phyloP scores from a whole-genome alignment of 2,797 vertebrate species.

The Morelia viridis region DNA sequence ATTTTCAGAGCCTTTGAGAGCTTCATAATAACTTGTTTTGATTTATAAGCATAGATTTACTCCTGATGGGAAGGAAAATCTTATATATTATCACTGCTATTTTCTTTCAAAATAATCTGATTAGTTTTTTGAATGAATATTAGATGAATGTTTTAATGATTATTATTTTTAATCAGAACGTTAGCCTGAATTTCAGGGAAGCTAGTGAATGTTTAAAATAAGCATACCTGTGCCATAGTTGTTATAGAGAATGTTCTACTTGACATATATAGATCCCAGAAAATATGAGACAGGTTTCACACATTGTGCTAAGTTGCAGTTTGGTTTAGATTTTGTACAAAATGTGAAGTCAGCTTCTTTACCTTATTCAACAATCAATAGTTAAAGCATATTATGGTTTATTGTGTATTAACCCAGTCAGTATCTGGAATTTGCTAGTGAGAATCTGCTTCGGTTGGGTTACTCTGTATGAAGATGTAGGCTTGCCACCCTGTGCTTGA shows the following conservation, averaged over 20 bases:
- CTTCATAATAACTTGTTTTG: slow-evolving; percentile 57
- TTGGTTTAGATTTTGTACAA: background rate
- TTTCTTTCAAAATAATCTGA: slow-evolving; percentile 58
- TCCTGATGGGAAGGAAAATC: slow-evolving; percentile 33
- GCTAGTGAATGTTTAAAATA: background rate
- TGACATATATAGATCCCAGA: background rate
- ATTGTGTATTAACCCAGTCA: background rate
- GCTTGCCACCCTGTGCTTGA: background rate
- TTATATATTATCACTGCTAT: slow-evolving; percentile 40
- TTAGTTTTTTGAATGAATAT: background rate
- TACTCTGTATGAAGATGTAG: background rate
- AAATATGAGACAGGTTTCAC: background rate
- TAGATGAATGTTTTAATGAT: background rate
- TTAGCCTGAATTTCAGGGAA: background rate
- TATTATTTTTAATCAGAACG: background rate
- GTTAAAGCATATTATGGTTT: background rate
- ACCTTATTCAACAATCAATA: background rate
- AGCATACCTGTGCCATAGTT: background rate
- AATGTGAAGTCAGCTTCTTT: background rate
- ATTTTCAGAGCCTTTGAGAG: slow-evolving; percentile 50
- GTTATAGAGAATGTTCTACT: background rate
- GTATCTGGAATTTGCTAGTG: background rate
- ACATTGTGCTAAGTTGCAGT: background rate
- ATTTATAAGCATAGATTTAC: slow-evolving; percentile 54
- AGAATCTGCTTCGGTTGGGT: background rate